Evolutionary conservation across 2,797 vertebrate genomes (phyloP).

Genomic region (Arrhamphus sclerolepis): DNA sequence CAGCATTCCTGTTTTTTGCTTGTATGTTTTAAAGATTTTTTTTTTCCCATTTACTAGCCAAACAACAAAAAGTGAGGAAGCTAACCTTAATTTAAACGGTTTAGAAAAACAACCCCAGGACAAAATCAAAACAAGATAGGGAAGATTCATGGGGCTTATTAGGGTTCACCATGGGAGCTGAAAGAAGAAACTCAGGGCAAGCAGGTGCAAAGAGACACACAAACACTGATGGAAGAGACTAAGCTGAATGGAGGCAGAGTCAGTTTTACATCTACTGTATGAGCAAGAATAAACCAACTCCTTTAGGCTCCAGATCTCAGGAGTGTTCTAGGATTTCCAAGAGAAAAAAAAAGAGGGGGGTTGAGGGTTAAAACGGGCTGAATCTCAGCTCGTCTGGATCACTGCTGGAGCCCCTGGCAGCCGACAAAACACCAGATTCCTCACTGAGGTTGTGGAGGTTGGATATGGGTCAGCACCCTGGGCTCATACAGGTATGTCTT

Average conservation of each 20-base stretch:
- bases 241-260: conserved; percentile 42
- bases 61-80: conserved; percentile 17
- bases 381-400: conserved; percentile 72
- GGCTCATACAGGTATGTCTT: conserved; percentile 67
- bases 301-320: conserved; percentile 72
- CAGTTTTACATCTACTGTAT: conserved; percentile 37
- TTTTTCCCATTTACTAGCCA: conserved; percentile 9
- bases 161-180: conserved; percentile 58
- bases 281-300: conserved; percentile 58
- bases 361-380: conserved; percentile 54
- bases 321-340: conserved; percentile 53
- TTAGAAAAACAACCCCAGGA: conserved; percentile 72
- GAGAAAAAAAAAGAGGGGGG: conserved; percentile 7
- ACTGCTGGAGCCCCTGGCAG: conserved; percentile 66
- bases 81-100: conserved; percentile 48
- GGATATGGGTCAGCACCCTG: conserved; percentile 60
- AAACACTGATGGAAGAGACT: conserved; percentile 29
- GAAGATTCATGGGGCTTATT: conserved; percentile 69
- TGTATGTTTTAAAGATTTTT: conserved; percentile 12
- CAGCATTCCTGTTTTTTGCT: background rate
- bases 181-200: conserved; percentile 42
- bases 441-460: conserved; percentile 65
- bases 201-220: conserved; percentile 46
- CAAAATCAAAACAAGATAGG: conserved; percentile 65
- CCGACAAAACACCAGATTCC: conserved; percentile 52